A percentile compares a stretch with the other conserved stretches of the same genome.
Evolutionary conservation across 2,888 invertebrate species (phyloP).

Genomic region (Chaitophorus viminalis): DNA sequence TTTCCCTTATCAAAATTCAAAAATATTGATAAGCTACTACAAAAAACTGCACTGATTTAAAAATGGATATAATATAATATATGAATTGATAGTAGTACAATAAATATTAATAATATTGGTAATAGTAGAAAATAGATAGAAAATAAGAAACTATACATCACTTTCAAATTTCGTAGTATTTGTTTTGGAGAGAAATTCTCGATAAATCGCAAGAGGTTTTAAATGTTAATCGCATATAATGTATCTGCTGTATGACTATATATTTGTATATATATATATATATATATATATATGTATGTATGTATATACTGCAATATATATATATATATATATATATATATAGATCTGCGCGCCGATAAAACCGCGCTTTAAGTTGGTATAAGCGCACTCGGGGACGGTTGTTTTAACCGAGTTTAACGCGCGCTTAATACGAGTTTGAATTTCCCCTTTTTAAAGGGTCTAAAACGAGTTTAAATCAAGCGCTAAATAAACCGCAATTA

Average conservation of each 20-base stretch:
- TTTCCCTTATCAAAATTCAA: too few species aligned
- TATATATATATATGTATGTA: too few species aligned
- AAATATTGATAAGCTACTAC: too few species aligned
- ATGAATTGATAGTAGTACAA: too few species aligned
- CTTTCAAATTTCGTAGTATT: not conserved
- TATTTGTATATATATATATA: not conserved
- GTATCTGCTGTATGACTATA: not conserved
- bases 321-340: too few species aligned
- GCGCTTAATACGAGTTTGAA: slow-evolving; percentile 41
- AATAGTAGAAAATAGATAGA: too few species aligned
- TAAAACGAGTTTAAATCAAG: slow-evolving; percentile 21
- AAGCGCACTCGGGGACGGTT: not conserved
- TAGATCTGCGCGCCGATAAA: not conserved
- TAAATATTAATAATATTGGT: too few species aligned
- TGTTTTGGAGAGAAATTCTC: not conserved
- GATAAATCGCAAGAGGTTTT: not conserved
- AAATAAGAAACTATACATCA: too few species aligned
- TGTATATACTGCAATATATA: not conserved
- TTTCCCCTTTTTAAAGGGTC: slow-evolving; percentile 5
- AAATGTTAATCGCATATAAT: not conserved
- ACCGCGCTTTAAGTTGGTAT: not conserved
- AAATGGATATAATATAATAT: too few species aligned
- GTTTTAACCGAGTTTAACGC: slow-evolving; percentile 19
- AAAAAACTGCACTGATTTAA: too few species aligned
- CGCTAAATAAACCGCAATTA: not conserved